Percentiles rank a stretch among this genome's conserved stretches.
Conservation (phyloP, 2,797 vertebrate genomes). For the Sebastolobus alascanus region DNA sequence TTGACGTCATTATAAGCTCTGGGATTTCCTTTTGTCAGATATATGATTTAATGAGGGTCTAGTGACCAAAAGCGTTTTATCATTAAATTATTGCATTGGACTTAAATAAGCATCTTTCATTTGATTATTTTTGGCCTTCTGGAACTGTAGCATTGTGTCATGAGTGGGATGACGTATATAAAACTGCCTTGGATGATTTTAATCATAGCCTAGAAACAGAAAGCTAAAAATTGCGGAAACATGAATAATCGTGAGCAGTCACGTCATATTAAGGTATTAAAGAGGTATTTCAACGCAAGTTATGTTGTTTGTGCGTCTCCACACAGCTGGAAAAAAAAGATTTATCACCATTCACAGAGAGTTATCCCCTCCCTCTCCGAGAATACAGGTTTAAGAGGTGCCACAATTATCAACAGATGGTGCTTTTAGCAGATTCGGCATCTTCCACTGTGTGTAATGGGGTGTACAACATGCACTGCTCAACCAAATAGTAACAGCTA, state of each 20-base stretch:
- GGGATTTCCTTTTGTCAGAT: not conserved
- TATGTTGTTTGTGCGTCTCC: not conserved
- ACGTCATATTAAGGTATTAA: not conserved
- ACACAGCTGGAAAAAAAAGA: not conserved
- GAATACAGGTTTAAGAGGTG: not conserved
- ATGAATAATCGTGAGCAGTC: not conserved
- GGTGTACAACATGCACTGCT: not conserved
- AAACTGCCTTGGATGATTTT: not conserved
- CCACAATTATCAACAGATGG: conserved; percentile 12
- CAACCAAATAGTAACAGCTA: not conserved
- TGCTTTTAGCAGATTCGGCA: not conserved
- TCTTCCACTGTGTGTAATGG: conserved; percentile 6
- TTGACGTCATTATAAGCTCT: not conserved
- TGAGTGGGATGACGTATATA: not conserved
- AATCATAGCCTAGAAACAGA: not conserved
- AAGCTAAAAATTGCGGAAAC: not conserved
- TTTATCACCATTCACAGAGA: not conserved
- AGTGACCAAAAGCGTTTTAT: not conserved
- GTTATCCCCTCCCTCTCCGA: not conserved
- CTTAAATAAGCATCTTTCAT: not conserved
- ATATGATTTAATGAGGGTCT: not conserved
- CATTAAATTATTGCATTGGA: not conserved
- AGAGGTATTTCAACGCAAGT: not conserved
- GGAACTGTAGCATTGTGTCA: not conserved
- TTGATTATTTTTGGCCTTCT: not conserved